Evolutionary conservation across 2,113 vertebrate species (phyloP).

Genomic region (Nibea coibor): DNA sequence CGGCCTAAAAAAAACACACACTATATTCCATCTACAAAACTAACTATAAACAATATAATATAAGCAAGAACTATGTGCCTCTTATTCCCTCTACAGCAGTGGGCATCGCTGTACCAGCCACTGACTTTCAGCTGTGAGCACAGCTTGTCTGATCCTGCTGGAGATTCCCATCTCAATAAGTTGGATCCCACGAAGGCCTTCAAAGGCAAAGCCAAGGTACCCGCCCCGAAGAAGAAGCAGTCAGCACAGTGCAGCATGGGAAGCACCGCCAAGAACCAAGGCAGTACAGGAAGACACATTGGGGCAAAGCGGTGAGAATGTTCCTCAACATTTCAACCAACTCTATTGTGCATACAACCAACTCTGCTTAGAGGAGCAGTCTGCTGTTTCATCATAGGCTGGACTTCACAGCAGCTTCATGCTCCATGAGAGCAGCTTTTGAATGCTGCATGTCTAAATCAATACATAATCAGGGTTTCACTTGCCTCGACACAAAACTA

Average conservation of each 20-base stretch:
- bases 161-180: conserved; percentile 89
- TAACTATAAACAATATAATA: background rate
- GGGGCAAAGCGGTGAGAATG: conserved; percentile 73
- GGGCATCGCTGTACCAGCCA: conserved; percentile 96
- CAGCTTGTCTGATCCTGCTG: conserved; percentile 80
- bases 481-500: background rate
- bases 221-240: conserved; percentile 89
- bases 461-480: background rate
- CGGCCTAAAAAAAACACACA: too few relatives aligned
- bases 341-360: background rate
- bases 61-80: conserved; percentile 12
- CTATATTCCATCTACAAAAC: too few relatives aligned
- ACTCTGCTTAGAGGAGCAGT: background rate
- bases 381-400: background rate
- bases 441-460: conserved; percentile 19
- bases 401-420: background rate
- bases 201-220: conserved; percentile 89
- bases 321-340: background rate
- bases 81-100: conserved; percentile 87
- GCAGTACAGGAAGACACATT: conserved; percentile 58
- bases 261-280: conserved; percentile 77
- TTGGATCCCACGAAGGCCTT: conserved; percentile 94
- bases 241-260: conserved; percentile 77
- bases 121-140: conserved; percentile 86
- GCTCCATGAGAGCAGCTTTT: background rate